Conservation (phyloP, 2,113 vertebrate genomes). For the Ibidorhyncha struthersii region DNA sequence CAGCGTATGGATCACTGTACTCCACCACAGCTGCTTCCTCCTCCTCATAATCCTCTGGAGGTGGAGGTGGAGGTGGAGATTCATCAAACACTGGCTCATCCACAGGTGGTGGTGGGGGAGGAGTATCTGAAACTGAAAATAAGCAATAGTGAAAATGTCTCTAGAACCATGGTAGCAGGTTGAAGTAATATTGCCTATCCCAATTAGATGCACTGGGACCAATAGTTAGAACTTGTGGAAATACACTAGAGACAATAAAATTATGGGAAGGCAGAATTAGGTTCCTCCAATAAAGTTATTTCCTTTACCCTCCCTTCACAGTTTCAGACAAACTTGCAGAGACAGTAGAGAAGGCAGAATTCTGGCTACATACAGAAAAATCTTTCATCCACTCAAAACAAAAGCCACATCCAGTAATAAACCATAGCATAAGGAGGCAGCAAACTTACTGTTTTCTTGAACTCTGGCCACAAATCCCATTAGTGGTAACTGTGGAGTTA, state of each 20-base stretch:
- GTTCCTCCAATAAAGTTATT: not conserved
- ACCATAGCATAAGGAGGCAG: conserved; percentile 72
- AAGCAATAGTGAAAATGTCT: not conserved
- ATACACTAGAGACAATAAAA: not conserved
- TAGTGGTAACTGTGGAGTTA: conserved; percentile 98
- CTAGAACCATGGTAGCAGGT: not conserved
- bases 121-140: conserved; percentile 87
- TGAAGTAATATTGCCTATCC: not conserved
- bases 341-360: not conserved
- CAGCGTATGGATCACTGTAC: conserved; percentile 97
- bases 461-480: conserved; percentile 99
- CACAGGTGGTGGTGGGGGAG: conserved; percentile 87
- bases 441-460: conserved; percentile 99
- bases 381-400: not conserved
- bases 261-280: not conserved
- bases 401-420: conserved; percentile 61
- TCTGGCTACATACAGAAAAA: not conserved
- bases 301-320: not conserved
- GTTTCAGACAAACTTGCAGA: not conserved
- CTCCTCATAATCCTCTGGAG: conserved; percentile 94
- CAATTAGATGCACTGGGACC: not conserved
- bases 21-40: conserved; percentile 98
- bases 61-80: conserved; percentile 88
- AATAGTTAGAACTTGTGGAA: not conserved
- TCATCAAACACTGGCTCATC: conserved; percentile 90